phyloP scores from a whole-genome alignment of 2,113 vertebrate species.

The Apodemus sylvaticus region DNA sequence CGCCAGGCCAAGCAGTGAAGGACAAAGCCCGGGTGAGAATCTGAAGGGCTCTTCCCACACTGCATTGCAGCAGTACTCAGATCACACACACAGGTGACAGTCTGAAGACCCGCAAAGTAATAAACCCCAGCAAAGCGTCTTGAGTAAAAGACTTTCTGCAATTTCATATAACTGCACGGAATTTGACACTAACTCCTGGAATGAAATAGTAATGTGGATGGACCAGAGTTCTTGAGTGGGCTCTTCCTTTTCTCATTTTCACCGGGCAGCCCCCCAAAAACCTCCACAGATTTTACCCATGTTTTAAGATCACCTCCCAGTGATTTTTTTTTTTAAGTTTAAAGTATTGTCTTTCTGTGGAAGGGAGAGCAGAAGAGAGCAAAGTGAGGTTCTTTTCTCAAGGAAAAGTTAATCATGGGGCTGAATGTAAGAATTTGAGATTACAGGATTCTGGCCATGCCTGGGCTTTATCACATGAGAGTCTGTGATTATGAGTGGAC shows the following conservation, averaged over 20 bases:
- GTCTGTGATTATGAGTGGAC: background rate
- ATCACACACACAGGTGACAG: background rate
- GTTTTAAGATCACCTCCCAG: background rate
- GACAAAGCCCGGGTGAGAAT: background rate
- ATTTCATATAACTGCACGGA: background rate
- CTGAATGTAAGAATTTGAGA: background rate
- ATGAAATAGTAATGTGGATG: background rate
- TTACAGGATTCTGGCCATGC: fast-evolving
- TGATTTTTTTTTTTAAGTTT: background rate
- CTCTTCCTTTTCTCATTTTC: background rate
- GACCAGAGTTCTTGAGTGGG: background rate
- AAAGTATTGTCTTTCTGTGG: background rate
- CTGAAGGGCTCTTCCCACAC: background rate
- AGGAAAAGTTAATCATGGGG: background rate
- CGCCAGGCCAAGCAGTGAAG: background rate
- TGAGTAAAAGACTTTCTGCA: background rate
- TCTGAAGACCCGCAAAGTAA: constrained; percentile 29
- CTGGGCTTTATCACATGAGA: background rate
- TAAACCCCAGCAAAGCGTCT: constrained; percentile 3
- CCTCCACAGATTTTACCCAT: background rate
- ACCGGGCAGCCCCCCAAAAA: background rate
- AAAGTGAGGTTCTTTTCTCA: background rate
- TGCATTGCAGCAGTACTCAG: background rate
- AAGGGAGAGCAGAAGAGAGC: background rate
- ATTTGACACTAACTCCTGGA: constrained; percentile 18